Evolutionary conservation across 2,113 vertebrate genomes (phyloP).

Genomic region (Eclectus roratus): DNA sequence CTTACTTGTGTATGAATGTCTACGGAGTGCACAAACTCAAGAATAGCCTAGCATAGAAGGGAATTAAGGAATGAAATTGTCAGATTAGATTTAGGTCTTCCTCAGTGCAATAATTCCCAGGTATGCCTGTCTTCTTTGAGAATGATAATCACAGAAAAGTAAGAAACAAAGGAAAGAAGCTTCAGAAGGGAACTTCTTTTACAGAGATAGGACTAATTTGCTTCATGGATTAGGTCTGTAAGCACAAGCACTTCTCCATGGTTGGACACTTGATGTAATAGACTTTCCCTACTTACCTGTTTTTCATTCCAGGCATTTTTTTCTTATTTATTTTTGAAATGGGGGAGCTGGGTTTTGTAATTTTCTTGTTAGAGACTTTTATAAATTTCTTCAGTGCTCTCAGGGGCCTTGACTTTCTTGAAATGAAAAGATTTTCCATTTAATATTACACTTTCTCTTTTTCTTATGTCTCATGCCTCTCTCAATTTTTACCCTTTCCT

Average conservation of each 20-base stretch:
- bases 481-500: fast-evolving
- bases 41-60: neutral
- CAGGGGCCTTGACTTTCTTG: neutral
- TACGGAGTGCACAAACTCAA: neutral
- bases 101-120: neutral
- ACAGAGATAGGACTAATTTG: neutral
- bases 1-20: neutral
- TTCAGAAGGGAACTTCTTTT: neutral
- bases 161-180: neutral
- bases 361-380: neutral
- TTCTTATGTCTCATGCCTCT: neutral
- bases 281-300: neutral
- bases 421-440: neutral
- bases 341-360: neutral
- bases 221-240: neutral
- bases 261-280: neutral
- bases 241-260: neutral
- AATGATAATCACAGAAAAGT: neutral
- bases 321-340: neutral
- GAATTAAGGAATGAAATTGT: neutral
- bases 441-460: neutral
- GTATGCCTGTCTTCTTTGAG: neutral
- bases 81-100: neutral
- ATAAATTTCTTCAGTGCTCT: neutral
- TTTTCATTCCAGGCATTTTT: neutral